Conservation (phyloP, 2,888 invertebrate species). For the Morpho deidamia region DNA sequence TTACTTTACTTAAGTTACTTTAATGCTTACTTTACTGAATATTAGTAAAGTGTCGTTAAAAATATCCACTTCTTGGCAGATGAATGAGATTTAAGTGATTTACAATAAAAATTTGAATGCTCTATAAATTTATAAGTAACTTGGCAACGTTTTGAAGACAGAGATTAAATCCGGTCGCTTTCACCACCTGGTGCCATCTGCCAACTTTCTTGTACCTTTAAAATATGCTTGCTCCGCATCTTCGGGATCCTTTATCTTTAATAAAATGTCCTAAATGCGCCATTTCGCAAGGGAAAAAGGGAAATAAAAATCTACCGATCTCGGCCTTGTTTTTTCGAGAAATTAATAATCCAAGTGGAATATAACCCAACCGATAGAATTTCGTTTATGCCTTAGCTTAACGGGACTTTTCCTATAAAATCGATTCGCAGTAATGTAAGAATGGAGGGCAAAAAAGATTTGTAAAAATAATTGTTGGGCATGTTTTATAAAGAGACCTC, state of each 20-base stretch:
- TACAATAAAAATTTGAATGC: conserved; percentile 26
- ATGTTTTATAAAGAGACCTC: conserved; percentile 9
- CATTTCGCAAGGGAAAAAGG: conserved; percentile 11
- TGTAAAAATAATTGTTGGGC: conserved; percentile 2
- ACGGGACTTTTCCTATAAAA: neutral
- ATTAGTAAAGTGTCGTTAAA: too few species aligned
- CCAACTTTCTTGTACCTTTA: conserved; percentile 35
- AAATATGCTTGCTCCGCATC: conserved; percentile 33
- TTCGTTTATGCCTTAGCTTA: neutral
- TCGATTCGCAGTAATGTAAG: neutral
- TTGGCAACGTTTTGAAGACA: conserved; percentile 37
- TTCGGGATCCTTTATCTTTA: conserved; percentile 9
- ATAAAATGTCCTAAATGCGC: conserved; percentile 20
- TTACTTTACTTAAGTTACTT: too few species aligned
- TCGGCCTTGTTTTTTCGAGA: conserved; percentile 11
- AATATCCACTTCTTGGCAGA: too few species aligned
- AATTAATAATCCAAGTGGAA: conserved; percentile 2
- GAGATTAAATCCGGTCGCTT: conserved; percentile 43
- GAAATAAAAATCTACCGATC: conserved; percentile 8
- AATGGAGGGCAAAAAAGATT: neutral
- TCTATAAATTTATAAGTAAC: conserved; percentile 27
- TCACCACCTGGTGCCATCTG: conserved; percentile 39
- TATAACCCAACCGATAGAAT: neutral
- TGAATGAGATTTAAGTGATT: too few species aligned
- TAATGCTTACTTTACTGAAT: too few species aligned